phyloP scores from a whole-genome alignment of 1,140 invertebrate species.

The Popillia japonica region DNA sequence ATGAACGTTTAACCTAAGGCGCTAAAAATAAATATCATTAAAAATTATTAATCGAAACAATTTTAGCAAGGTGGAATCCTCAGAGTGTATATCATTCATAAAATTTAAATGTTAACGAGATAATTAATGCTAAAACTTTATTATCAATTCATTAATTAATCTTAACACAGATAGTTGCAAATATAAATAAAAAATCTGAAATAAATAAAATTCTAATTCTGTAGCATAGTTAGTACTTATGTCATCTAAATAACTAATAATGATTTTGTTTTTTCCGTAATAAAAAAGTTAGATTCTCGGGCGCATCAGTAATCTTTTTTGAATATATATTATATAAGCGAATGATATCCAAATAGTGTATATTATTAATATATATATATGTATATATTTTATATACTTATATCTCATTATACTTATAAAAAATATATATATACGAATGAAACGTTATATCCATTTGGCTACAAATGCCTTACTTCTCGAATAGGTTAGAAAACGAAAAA shows the following conservation, averaged over 20 bases:
- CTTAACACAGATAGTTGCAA: not conserved
- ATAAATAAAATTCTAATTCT: not conserved
- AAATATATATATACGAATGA: slow-evolving; percentile 31
- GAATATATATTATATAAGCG: slow-evolving; percentile 13
- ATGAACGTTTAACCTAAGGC: too few relatives aligned
- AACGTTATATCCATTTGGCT: slow-evolving; percentile 1
- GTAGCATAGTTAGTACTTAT: not conserved
- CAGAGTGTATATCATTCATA: not conserved
- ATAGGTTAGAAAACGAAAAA: not conserved
- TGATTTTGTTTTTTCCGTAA: not conserved
- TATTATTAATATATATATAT: slow-evolving; percentile 20
- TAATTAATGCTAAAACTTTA: too few relatives aligned
- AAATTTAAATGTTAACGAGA: not conserved
- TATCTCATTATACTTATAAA: slow-evolving; percentile 8
- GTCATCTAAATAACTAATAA: not conserved
- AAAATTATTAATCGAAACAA: too few relatives aligned
- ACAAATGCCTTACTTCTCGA: slow-evolving; percentile 3
- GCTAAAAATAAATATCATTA: too few relatives aligned
- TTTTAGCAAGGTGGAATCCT: too few relatives aligned
- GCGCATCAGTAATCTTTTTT: not conserved
- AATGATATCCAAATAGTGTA: slow-evolving; percentile 21
- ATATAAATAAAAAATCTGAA: not conserved
- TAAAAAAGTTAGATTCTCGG: slow-evolving; percentile 23
- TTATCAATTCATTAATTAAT: too few relatives aligned
- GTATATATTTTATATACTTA: slow-evolving; percentile 16